Evolutionary conservation across 2,113 vertebrate genomes (phyloP), one percentile per base, ranked within the genome.

Genomic region (Takifugu flavidus): DNA sequence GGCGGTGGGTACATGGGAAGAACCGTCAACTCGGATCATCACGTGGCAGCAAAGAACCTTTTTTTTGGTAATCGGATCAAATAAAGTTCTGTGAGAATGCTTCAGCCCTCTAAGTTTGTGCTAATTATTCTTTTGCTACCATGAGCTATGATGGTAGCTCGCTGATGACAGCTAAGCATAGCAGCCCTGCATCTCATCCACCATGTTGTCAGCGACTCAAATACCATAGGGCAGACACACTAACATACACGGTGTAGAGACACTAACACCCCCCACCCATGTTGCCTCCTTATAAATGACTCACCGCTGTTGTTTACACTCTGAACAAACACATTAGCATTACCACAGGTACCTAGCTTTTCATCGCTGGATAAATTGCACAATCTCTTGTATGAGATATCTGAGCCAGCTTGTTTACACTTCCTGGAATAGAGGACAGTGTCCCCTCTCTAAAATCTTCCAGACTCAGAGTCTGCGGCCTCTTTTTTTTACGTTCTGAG

Each of bases 251-350:
- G 15, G 26, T 34, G 31, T 34, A 60, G 45, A 34, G 25, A 60
- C 53, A 67, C 56, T 67, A 51, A 20, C 61, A 62, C 47, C 12
- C 27, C 34, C 25, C n/a, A 13, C 53, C 53, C 49, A 11, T 0
- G n/a, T 60, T 50, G 53, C 62, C 75, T 57, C 57, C 46, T 60
- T 65, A 83, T 26, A 50, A 68, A 75, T 70, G 53, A 67, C 28
- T 69, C 53, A 28, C 60, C 67, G 59, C 55, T 69, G 28, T 56
- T 78, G 75, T 84, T 81, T 79, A 82, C 72, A 56, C 61, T 59
- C 52, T 61, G 60, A 75, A 69, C 68, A 82, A 81, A 82, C 82
- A 79, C 65, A 77, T 78, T 62, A 74, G 72, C 53, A 39, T 39
- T 39, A 39, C 34, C 34, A 39, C 25, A 15, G n/a, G 59, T 59